Percentiles rank a stretch among this genome's conserved stretches.
Evolutionary conservation across 2,888 invertebrate genomes (phyloP).

Genomic region (Agriopis aurantiaria): DNA sequence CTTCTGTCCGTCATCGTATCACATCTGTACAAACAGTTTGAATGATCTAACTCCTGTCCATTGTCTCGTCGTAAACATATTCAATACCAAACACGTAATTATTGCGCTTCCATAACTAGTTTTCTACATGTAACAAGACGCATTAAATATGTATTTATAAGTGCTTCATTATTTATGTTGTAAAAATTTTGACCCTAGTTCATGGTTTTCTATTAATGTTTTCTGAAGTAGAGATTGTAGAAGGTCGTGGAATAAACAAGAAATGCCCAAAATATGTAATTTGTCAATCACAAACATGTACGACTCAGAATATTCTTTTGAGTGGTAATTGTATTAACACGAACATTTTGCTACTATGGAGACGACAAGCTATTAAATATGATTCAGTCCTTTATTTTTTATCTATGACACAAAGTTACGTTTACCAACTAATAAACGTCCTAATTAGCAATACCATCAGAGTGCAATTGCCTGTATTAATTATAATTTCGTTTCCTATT

Average conservation of each 20-base stretch:
- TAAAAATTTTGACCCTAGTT: constrained; percentile 48
- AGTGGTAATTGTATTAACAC: constrained; percentile 36
- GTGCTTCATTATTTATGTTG: constrained; percentile 24
- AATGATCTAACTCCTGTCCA: constrained; percentile 56
- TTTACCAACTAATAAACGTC: background rate
- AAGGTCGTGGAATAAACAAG: constrained; percentile 15
- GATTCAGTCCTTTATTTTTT: background rate
- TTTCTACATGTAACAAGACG: constrained; percentile 50
- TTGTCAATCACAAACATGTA: constrained; percentile 20
- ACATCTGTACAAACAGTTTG: constrained; percentile 53
- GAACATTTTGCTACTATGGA: constrained; percentile 11
- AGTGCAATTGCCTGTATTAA: constrained; percentile 33
- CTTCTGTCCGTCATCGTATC: constrained; percentile 52
- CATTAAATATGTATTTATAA: constrained; percentile 24
- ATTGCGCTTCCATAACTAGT: constrained; percentile 46
- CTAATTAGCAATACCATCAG: constrained; percentile 13
- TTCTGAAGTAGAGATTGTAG: constrained; percentile 11
- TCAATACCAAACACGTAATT: constrained; percentile 64
- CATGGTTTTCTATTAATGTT: constrained; percentile 43
- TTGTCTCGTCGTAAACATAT: constrained; percentile 61
- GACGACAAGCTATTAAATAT: background rate
- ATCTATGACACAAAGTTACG: constrained; percentile 11
- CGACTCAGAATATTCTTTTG: constrained; percentile 1
- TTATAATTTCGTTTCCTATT: constrained; percentile 60
- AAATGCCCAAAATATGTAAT: constrained; percentile 20